phyloP scores from a whole-genome alignment of 2,888 invertebrate species.

The Apoda limacodes region DNA sequence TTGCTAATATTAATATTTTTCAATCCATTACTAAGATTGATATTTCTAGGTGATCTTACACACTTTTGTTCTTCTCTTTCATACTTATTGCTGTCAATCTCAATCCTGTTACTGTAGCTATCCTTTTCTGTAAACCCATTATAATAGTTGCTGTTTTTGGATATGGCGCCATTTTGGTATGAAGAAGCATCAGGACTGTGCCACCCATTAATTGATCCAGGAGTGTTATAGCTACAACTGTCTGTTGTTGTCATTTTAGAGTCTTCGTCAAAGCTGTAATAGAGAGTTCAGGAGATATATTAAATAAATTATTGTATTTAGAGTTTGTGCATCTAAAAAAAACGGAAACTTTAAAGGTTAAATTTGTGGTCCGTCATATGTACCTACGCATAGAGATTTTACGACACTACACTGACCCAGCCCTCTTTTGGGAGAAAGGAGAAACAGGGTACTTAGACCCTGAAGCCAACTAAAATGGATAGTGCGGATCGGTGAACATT shows the following conservation, averaged over 20 bases:
- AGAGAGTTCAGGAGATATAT: neutral
- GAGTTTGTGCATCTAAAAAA: too few species aligned
- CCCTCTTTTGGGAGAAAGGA: too few species aligned
- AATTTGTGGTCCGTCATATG: too few species aligned
- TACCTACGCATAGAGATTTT: too few species aligned
- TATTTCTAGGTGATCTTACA: conserved; percentile 52
- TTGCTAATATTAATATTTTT: conserved; percentile 58
- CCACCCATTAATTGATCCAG: conserved; percentile 71
- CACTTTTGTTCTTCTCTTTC: conserved; percentile 31
- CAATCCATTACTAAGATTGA: conserved; percentile 52
- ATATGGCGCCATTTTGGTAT: conserved; percentile 57
- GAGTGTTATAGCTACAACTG: conserved; percentile 66
- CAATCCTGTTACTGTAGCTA: conserved; percentile 26
- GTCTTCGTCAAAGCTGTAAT: conserved; percentile 62
- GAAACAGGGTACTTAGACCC: too few species aligned
- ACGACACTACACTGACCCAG: too few species aligned
- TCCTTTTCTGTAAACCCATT: conserved; percentile 50
- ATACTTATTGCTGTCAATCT: conserved; percentile 14
- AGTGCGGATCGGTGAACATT: too few species aligned
- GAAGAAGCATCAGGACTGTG: conserved; percentile 57
- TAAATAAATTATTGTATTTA: neutral
- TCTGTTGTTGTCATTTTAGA: conserved; percentile 73
- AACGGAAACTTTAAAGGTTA: too few species aligned
- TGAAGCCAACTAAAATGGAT: too few species aligned
- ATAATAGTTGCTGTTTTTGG: conserved; percentile 48